Evolutionary conservation across 1,140 invertebrate genomes (phyloP).

Genomic region (Heliconius himera): DNA sequence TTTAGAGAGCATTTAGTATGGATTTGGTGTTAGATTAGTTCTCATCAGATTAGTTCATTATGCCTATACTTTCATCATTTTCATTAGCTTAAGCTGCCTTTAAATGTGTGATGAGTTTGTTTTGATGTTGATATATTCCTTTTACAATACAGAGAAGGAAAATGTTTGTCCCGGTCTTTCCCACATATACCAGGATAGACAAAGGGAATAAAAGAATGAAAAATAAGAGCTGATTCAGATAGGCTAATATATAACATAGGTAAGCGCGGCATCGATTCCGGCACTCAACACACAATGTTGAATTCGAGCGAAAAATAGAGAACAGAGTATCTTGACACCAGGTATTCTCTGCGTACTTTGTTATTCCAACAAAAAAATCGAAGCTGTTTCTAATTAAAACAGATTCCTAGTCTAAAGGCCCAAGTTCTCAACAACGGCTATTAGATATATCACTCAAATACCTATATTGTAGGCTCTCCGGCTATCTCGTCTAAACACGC

Average conservation of each 20-base stretch:
- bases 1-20: slow-evolving; percentile 15
- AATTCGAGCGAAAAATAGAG: too few relatives aligned
- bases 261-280: not conserved
- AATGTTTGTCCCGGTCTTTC: not conserved
- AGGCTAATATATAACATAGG: too few relatives aligned
- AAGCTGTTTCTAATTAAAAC: too few relatives aligned
- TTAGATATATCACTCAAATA: not conserved
- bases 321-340: too few relatives aligned
- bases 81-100: not conserved
- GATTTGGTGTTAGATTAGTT: slow-evolving; percentile 44
- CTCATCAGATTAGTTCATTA: slow-evolving; percentile 15
- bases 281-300: not conserved
- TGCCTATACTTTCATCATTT: not conserved
- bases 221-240: too few relatives aligned
- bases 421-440: not conserved
- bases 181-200: not conserved
- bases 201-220: not conserved
- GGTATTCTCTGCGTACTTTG: too few relatives aligned
- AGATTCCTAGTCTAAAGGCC: not conserved
- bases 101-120: too few relatives aligned
- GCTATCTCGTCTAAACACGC: slow-evolving; percentile 25
- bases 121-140: too few relatives aligned
- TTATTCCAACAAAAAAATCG: too few relatives aligned
- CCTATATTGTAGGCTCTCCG: not conserved
- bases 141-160: too few relatives aligned